Percentiles rank a stretch among this genome's conserved stretches.
Evolutionary conservation across 2,888 invertebrate genomes (phyloP).

Genomic region (Iselma pallidipennis): DNA sequence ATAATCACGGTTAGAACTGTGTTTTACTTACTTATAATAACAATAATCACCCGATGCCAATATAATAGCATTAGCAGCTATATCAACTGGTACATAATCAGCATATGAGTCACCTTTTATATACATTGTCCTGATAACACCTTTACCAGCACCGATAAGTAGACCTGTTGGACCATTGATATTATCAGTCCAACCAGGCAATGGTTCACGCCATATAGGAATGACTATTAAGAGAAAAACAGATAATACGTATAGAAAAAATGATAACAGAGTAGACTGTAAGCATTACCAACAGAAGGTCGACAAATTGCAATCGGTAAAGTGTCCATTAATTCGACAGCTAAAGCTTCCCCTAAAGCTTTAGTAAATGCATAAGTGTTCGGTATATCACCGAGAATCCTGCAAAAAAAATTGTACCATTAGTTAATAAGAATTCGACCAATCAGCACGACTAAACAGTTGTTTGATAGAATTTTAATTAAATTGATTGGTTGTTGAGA

Average conservation of each 20-base stretch:
- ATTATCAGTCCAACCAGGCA: constrained; percentile 92
- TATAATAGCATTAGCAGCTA: constrained; percentile 75
- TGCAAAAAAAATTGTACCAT: constrained; percentile 46
- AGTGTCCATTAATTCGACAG: constrained; percentile 74
- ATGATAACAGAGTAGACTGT: too few species aligned
- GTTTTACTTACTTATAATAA: constrained; percentile 61
- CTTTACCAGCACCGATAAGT: constrained; percentile 82
- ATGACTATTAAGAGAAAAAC: constrained; percentile 63
- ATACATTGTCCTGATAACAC: constrained; percentile 87
- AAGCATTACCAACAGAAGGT: constrained; percentile 81
- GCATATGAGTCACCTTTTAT: constrained; percentile 78
- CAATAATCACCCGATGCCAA: constrained; percentile 59
- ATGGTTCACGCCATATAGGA: constrained; percentile 81
- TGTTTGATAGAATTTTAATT: too few species aligned
- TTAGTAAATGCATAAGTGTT: constrained; percentile 96
- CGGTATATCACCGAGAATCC: constrained; percentile 75
- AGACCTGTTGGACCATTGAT: constrained; percentile 91
- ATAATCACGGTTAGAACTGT: too few species aligned
- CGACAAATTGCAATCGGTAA: constrained; percentile 81
- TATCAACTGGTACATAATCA: constrained; percentile 79
- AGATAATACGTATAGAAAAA: background rate
- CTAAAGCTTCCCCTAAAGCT: constrained; percentile 83
- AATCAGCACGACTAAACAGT: too few species aligned
- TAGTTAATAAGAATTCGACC: too few species aligned
- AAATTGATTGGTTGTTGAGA: too few species aligned